Conservation (phyloP, 2,888 invertebrate genomes). For the Pantelozetes paolii region DNA sequence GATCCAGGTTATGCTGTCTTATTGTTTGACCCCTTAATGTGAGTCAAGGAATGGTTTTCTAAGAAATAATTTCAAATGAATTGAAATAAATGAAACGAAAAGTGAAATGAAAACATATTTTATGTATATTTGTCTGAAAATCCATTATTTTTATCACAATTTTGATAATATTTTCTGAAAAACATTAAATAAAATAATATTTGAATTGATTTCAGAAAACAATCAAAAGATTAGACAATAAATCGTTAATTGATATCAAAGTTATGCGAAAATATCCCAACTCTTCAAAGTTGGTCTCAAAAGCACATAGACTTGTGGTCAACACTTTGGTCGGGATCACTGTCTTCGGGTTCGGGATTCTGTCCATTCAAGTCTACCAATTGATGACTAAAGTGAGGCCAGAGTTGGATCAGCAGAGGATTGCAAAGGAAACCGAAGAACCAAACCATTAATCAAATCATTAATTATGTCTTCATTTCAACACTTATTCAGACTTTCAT, state of each 20-base stretch:
- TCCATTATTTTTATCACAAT: too few relatives aligned
- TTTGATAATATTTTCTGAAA: too few relatives aligned
- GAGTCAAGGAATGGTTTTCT: too few relatives aligned
- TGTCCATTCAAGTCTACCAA: conserved; percentile 56
- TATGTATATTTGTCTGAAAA: too few relatives aligned
- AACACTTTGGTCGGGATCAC: conserved; percentile 59
- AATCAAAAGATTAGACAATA: too few relatives aligned
- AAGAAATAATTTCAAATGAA: too few relatives aligned
- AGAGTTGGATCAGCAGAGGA: conserved; percentile 49
- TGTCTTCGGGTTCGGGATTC: conserved; percentile 55
- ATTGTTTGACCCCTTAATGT: too few relatives aligned
- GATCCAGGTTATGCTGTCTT: too few relatives aligned
- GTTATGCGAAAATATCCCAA: conserved; percentile 30
- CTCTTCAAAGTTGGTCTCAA: conserved; percentile 50
- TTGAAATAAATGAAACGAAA: too few relatives aligned
- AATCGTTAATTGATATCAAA: neutral
- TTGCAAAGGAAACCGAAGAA: conserved; percentile 52
- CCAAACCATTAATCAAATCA: conserved; percentile 54
- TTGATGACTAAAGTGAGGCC: conserved; percentile 58
- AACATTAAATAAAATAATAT: neutral
- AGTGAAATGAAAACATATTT: too few relatives aligned
- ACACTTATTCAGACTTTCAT: neutral
- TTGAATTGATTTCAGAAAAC: neutral
- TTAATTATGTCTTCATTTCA: neutral
- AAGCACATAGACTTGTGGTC: conserved; percentile 59